Evolutionary conservation across 2,888 invertebrate species (phyloP).

Genomic region (Rhamphomyia laevipes): DNA sequence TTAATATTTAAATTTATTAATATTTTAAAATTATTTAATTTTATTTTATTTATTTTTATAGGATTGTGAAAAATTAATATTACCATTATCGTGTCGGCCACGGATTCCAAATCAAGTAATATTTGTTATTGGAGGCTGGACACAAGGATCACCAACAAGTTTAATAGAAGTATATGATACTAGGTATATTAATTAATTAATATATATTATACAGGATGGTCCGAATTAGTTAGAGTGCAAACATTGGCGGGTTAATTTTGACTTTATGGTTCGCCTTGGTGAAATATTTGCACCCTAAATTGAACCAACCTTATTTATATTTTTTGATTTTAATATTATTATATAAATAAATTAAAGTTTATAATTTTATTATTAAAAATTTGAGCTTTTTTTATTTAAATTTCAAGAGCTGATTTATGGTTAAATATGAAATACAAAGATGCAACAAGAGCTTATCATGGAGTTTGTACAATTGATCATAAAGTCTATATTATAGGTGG

Average conservation of each 20-base stretch:
- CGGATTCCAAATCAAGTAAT: slow-evolving; percentile 65
- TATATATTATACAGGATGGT: not conserved
- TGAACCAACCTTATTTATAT: too few relatives aligned
- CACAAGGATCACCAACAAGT: slow-evolving; percentile 71
- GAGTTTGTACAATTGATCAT: slow-evolving; percentile 56
- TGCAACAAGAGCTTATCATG: slow-evolving; percentile 66
- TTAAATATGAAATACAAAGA: slow-evolving; percentile 57
- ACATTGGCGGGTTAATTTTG: too few relatives aligned
- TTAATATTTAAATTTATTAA: not conserved
- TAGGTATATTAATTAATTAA: slow-evolving; percentile 39
- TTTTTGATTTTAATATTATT: too few relatives aligned
- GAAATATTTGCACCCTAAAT: too few relatives aligned
- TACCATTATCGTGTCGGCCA: slow-evolving; percentile 50
- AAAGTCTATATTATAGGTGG: slow-evolving; percentile 72
- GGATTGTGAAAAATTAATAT: slow-evolving; percentile 44
- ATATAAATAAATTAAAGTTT: too few relatives aligned
- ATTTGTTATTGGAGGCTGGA: slow-evolving; percentile 78
- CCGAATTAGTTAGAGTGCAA: too few relatives aligned
- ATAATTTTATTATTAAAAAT: too few relatives aligned
- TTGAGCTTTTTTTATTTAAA: not conserved
- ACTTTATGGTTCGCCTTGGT: too few relatives aligned
- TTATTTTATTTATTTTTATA: too few relatives aligned
- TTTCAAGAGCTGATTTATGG: slow-evolving; percentile 60
- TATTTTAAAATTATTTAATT: too few relatives aligned
- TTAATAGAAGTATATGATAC: slow-evolving; percentile 69